Evolutionary conservation across 2,113 vertebrate genomes (phyloP).

Genomic region (Rhegmatorhina hoffmannsi): DNA sequence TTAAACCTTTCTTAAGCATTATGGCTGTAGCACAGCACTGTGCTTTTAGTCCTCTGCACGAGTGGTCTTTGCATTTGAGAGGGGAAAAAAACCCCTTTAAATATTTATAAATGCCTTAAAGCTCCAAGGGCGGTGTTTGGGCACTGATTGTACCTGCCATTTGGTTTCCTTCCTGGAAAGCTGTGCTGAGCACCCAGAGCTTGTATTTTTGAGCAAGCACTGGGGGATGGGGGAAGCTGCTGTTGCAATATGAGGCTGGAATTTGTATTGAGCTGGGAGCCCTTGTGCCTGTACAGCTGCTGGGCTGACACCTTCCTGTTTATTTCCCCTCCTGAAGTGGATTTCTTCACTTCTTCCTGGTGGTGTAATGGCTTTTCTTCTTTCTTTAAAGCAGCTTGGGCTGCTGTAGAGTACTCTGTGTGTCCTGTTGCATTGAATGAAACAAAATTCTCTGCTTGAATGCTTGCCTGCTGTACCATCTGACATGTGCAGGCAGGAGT

Average conservation of each 20-base stretch:
- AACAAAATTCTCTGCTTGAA: not conserved
- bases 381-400: not conserved
- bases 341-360: not conserved
- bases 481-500: not conserved
- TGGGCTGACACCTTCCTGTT: not conserved
- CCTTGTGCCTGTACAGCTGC: not conserved
- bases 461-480: not conserved
- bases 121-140: not conserved
- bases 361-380: not conserved
- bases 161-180: not conserved
- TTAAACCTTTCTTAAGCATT: not conserved
- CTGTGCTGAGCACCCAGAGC: not conserved
- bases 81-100: not conserved
- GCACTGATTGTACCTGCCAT: not conserved
- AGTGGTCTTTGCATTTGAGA: not conserved
- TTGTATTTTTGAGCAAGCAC: not conserved
- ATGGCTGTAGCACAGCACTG: not conserved
- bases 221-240: not conserved
- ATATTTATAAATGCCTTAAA: constrained; percentile 18
- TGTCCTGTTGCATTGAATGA: not conserved
- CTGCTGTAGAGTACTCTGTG: not conserved
- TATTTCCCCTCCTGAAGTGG: fast-evolving
- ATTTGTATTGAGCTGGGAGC: not conserved
- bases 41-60: not conserved
- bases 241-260: not conserved